These are phyloP conservation scores for Aythya baeri DNA, from an alignment of 2,113 vertebrate genomes.

Conservation along the genomic window DNA sequence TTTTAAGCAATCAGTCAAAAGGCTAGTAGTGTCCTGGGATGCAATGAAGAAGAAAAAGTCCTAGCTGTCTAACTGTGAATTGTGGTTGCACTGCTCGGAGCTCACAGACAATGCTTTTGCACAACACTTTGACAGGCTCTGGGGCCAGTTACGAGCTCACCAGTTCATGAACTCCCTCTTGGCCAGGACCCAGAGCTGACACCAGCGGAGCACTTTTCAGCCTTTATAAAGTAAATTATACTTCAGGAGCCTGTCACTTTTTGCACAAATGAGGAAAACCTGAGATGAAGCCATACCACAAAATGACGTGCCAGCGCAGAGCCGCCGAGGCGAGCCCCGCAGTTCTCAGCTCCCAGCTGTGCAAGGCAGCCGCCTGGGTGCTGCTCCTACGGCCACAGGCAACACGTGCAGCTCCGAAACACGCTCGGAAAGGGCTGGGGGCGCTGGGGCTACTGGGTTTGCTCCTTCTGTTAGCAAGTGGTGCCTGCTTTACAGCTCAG, in stretches of 20 bases:
- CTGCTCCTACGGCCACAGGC: not conserved
- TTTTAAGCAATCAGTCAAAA: not conserved
- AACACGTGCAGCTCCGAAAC: not conserved
- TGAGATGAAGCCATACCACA: not conserved
- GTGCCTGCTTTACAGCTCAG: not conserved
- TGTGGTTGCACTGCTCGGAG: not conserved
- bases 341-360: not conserved
- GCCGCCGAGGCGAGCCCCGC: not conserved
- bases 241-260: not conserved
- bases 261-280: constrained; percentile 12
- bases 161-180: constrained; percentile 20
- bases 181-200: constrained; percentile 13
- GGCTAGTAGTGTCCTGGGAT: not conserved
- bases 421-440: not conserved
- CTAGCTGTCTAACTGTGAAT: not conserved
- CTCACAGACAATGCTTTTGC: not conserved
- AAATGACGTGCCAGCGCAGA: not conserved
- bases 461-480: not conserved
- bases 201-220: constrained; percentile 46
- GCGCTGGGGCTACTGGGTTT: not conserved
- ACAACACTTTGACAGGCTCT: not conserved
- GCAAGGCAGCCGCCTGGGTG: not conserved
- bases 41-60: not conserved
- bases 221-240: constrained; percentile 50
- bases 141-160: not conserved